Evolutionary conservation across 1,140 invertebrate genomes (phyloP).

Genomic region (Bathynomus jamesi): DNA sequence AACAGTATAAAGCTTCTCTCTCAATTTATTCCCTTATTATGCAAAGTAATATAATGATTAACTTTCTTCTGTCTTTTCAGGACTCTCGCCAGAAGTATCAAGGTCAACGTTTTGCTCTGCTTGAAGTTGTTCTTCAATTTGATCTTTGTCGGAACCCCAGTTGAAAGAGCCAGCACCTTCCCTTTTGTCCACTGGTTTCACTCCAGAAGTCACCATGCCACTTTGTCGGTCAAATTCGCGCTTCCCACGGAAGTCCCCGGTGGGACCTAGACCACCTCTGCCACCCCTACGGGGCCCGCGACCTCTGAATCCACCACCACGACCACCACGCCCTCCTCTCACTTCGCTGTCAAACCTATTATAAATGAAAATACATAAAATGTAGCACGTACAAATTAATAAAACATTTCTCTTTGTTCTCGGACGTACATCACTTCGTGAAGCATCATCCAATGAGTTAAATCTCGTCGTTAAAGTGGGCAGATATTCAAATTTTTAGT

Average conservation of each 20-base stretch:
- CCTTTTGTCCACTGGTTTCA: slow-evolving; percentile 86
- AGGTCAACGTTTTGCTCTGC: slow-evolving; percentile 23
- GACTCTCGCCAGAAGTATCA: slow-evolving; percentile 38
- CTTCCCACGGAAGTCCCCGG: slow-evolving; percentile 63
- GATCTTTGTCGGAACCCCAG: slow-evolving; percentile 89
- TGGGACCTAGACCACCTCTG: slow-evolving; percentile 45
- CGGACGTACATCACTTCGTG: no score
- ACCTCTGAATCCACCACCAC: slow-evolving; percentile 37
- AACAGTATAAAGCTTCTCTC: no score
- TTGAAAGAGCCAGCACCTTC: slow-evolving; percentile 90
- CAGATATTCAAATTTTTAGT: no score
- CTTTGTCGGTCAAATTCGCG: slow-evolving; percentile 91
- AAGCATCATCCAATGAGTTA: no score
- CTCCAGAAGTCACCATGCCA: slow-evolving; percentile 64
- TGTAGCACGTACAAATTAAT: no score
- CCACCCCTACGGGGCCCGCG: slow-evolving; percentile 43
- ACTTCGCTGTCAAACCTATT: slow-evolving; percentile 32
- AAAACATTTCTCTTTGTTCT: no score
- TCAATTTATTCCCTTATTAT: no score
- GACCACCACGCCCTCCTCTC: slow-evolving; percentile 26
- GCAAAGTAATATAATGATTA: no score
- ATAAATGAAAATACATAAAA: not conserved
- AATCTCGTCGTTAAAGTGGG: no score
- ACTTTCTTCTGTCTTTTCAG: slow-evolving; percentile 37
- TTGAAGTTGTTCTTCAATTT: slow-evolving; percentile 58